phyloP scores from a whole-genome alignment of 2,113 vertebrate genomes.

The Spilogale gracilis region DNA sequence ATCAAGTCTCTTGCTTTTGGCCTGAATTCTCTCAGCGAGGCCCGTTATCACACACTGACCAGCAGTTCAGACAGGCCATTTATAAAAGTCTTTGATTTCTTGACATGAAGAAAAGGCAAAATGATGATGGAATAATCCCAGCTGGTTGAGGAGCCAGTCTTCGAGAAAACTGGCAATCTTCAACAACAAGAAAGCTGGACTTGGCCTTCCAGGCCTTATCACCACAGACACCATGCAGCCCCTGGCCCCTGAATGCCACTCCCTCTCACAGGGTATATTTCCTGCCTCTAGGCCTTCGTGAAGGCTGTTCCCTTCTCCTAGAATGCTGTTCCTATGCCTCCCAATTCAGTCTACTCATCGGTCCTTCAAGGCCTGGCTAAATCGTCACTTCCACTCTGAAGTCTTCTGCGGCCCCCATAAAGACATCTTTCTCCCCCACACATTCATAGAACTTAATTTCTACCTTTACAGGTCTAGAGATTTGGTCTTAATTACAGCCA shows the following conservation, averaged over 20 bases:
- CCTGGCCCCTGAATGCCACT: not conserved
- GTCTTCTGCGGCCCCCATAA: not conserved
- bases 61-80: slow-evolving; percentile 36
- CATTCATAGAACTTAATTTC: not conserved
- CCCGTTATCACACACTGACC: slow-evolving; percentile 52
- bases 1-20: slow-evolving; percentile 51
- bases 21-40: not conserved
- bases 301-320: not conserved
- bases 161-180: not conserved
- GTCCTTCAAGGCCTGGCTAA: not conserved
- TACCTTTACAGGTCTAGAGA: not conserved
- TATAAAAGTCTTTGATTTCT: slow-evolving; percentile 71
- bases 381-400: not conserved
- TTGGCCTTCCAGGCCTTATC: not conserved
- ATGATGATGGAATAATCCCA: not conserved
- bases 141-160: not conserved
- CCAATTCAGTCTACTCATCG: not conserved
- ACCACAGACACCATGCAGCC: not conserved
- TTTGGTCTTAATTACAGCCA: slow-evolving; percentile 14
- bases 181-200: not conserved
- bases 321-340: not conserved
- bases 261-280: not conserved
- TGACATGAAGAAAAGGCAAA: slow-evolving; percentile 59
- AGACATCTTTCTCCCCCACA: not conserved
- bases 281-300: not conserved